These are phyloP conservation scores for Diploptera punctata DNA, from an alignment of 2,888 invertebrate species.

Conservation along the genomic window DNA sequence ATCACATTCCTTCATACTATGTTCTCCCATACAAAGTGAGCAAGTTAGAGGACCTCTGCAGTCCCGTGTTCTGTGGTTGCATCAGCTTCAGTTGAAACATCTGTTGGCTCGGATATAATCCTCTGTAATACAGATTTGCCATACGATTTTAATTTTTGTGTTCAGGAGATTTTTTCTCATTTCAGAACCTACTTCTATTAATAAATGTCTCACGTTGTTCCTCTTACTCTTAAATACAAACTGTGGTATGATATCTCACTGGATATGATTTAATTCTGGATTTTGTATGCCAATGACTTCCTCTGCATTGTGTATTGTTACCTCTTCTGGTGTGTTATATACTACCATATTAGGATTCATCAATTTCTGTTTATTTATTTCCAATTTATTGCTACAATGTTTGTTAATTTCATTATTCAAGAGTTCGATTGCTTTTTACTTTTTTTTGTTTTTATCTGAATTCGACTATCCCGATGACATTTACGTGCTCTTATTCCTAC, in stretches of 20 bases:
- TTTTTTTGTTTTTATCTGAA: background rate
- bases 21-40: background rate
- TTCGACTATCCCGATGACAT: background rate
- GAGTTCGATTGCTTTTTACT: background rate
- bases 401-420: background rate
- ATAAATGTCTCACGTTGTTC: background rate
- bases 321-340: background rate
- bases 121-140: background rate
- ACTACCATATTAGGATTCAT: background rate
- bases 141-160: background rate
- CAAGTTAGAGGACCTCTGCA: too few species aligned
- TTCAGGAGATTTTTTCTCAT: background rate
- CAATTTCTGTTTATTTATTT: background rate
- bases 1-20: background rate
- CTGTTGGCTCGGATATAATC: background rate
- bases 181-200: background rate
- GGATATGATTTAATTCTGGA: background rate
- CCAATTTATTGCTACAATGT: background rate
- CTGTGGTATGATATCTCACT: background rate
- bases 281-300: background rate
- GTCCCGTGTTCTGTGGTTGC: too few species aligned
- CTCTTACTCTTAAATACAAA: background rate
- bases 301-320: background rate
- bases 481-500: background rate
- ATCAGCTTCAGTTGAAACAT: background rate